phyloP scores from a whole-genome alignment of 2,113 vertebrate genomes.

The Brachypodius melanocephalos region DNA sequence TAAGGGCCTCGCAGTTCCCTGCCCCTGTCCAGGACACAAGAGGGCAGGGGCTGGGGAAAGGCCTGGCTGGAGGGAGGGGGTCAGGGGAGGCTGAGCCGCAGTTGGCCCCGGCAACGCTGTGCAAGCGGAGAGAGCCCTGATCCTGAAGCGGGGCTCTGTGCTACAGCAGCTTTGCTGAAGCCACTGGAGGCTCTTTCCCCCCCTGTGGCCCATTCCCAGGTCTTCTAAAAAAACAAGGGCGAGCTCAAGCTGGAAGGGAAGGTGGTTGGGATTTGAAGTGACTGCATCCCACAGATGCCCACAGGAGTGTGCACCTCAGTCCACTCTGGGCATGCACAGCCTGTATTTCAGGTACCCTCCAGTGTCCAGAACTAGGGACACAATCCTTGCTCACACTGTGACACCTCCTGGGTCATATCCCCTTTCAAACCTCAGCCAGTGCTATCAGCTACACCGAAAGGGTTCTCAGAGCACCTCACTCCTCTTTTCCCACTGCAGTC shows the following conservation, averaged over 20 bases:
- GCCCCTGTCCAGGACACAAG: fast-evolving
- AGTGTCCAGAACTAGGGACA: neutral
- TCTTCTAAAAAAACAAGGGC: neutral
- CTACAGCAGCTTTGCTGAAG: neutral
- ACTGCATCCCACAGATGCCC: neutral
- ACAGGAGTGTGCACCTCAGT: neutral
- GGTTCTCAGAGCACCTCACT: neutral
- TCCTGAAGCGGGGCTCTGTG: too few relatives aligned
- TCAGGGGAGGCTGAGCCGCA: neutral
- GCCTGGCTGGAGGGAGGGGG: neutral
- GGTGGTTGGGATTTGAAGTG: neutral
- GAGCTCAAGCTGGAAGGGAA: neutral
- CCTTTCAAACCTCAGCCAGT: neutral
- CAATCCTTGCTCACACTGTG: neutral
- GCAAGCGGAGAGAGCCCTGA: neutral
- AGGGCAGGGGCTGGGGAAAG: fast-evolving
- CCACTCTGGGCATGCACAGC: fast-evolving
- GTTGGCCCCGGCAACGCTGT: fast-evolving
- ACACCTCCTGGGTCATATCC: neutral
- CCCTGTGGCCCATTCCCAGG: neutral
- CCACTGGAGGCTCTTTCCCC: neutral
- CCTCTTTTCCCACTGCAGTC: neutral
- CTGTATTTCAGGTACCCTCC: neutral
- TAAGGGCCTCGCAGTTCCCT: fast-evolving
- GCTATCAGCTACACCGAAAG: neutral